Evolutionary conservation across 1,140 invertebrate species (phyloP), one percentile per base, ranked within the genome.

Genomic region (Tetramorium simillimum): DNA sequence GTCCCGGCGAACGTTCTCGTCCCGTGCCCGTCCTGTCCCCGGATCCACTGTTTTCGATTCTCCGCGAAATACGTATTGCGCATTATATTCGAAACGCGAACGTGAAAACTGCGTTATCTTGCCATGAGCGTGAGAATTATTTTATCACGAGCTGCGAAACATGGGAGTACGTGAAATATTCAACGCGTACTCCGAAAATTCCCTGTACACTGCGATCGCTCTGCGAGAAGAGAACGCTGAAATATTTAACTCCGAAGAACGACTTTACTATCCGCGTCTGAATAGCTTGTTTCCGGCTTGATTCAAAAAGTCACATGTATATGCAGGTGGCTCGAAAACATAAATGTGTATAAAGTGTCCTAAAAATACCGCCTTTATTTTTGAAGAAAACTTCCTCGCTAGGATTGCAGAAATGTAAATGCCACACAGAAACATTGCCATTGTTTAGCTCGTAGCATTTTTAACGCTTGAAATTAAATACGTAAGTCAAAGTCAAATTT

Each of bases 181-280:
- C 78, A 81, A 81, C 33, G 49, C 18, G 40, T 53, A 46, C n/a
- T 81, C 49, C 46, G 78, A 43, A 70, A 81, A 81, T 81, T 81
- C n/a, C 14, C 37, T n/a, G 37, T 21, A 28, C 65, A 33, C 37
- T 18, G 16, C 73, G 40, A 75, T 56, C 51, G 58, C 76, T 49
- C 62, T 5, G 33, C 21, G 37, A 28, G 37, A 70, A 28, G 37
- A 70, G 63, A 81, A 56, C 18, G n/a, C 37, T 70, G 21, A 70
- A 81, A 65, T 70, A 81, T 81, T 56, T 9, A 81, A 56, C 21
- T 33, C 40, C 65, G 51, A 49, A 53, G 12, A 67, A 67, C 77
- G 63, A 21, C 78, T 56, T 69, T 28, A 40, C 43, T 65, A 49
- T 9, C 33, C 9, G 33, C 33, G 63, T 56, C 77, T 40, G 77